Conservation (phyloP, 2,113 vertebrate genomes). For the Alethe diademata region DNA sequence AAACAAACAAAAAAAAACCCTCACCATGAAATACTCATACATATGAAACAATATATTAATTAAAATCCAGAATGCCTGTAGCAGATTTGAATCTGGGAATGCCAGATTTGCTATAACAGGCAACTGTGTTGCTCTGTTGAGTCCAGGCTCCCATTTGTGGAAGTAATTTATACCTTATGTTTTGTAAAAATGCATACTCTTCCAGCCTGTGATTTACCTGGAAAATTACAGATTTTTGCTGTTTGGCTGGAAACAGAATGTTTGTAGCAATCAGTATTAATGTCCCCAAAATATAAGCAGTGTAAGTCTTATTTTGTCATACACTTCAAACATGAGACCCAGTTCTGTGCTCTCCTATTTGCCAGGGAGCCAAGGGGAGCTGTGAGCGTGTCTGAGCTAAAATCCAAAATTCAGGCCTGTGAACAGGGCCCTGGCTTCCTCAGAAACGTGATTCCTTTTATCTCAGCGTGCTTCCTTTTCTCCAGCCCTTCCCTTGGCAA, state of each 20-base stretch:
- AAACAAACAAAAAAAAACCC: not conserved
- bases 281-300: not conserved
- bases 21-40: not conserved
- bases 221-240: not conserved
- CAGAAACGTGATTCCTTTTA: not conserved
- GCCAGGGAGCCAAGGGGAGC: not conserved
- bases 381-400: not conserved
- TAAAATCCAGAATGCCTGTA: constrained; percentile 42
- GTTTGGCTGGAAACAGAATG: not conserved
- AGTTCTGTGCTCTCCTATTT: not conserved
- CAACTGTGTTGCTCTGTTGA: not conserved
- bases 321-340: not conserved
- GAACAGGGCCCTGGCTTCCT: not conserved
- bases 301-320: not conserved
- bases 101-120: constrained; percentile 20
- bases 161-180: not conserved
- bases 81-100: not conserved
- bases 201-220: not conserved
- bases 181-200: not conserved
- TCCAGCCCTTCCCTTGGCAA: not conserved
- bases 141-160: not conserved
- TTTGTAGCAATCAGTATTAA: not conserved
- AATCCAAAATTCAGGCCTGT: not conserved
- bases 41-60: constrained; percentile 57
- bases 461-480: not conserved